These are phyloP conservation scores for Pelecanoides urinatrix DNA, from an alignment of 2,113 vertebrate genomes.

Conservation along the genomic window DNA sequence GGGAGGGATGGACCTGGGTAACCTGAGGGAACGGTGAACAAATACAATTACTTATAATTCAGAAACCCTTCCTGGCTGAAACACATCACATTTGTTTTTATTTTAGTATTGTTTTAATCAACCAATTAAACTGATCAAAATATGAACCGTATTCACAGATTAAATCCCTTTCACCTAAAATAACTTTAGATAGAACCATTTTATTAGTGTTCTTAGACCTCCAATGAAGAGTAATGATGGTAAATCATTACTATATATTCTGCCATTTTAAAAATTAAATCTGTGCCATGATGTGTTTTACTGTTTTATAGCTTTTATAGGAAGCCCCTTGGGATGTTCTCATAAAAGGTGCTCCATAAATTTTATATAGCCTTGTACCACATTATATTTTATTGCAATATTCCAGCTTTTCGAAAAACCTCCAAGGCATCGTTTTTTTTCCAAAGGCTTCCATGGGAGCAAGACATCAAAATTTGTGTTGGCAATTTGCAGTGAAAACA, in stretches of 20 bases:
- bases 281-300: conserved; percentile 42
- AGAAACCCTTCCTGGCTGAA: not conserved
- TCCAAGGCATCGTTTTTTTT: not conserved
- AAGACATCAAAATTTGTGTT: not conserved
- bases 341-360: conserved; percentile 55
- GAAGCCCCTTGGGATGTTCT: conserved; percentile 53
- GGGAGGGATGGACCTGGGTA: not conserved
- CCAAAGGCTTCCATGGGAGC: not conserved
- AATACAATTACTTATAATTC: not conserved
- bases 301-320: conserved; percentile 45
- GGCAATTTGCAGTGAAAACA: conserved; percentile 2
- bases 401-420: conserved; percentile 21
- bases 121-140: not conserved
- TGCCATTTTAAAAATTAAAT: conserved; percentile 69
- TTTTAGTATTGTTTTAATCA: not conserved
- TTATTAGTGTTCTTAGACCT: conserved; percentile 42
- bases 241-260: conserved; percentile 65
- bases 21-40: not conserved
- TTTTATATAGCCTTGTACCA: conserved; percentile 26
- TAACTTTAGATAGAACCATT: conserved; percentile 15
- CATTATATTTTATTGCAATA: conserved; percentile 32
- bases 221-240: conserved; percentile 14
- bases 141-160: not conserved
- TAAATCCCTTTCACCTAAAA: conserved; percentile 34
- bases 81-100: not conserved